Evolutionary conservation across 2,113 vertebrate genomes (phyloP), one percentile per base, ranked within the genome.

Genomic region (Rhinoderma darwinii): DNA sequence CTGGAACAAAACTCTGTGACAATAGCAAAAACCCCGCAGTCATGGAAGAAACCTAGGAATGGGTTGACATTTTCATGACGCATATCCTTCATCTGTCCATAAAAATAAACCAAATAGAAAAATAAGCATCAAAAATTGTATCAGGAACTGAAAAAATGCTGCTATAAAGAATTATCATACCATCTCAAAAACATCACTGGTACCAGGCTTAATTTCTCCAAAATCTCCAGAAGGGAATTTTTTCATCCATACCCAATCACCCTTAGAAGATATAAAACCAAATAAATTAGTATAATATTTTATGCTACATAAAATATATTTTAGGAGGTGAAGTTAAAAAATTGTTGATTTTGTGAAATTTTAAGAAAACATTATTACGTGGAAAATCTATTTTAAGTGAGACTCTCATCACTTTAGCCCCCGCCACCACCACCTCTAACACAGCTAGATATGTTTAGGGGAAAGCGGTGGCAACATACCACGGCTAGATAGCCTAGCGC

Each of bases 211-310:
- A 44, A 86, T 0, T 27, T 84, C 89, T 41, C 89, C 79, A 86
- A 95, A 95, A 1, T 88, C 86, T 47, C 95, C 94, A 90, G 22
- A 20, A 44, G 94, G 95, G 50, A 95, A 92, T 87, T 93, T 93
- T 89, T 95, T 96, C 35, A 96, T 88, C 94, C 95, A 95, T 0
- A 93, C 94, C 94, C 94, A 95, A 88, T 96, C 95, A 7, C 95
- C 95, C 95, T 95, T 80, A 22, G 8, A 80, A 41, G 35, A 80
- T 27, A 79, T 20, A 8, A 35, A 59, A 41, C n/a, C 5, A 37
- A 17, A 59, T 37, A 25, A 0, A 79, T 11, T 73, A 5, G 20
- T 15, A 43, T 72, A 61, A 20, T 20, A 54, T 54, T 15, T 20
- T 8, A 54, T 11, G 25, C 1, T 61, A 9, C 56, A 61, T 27